A percentile compares a stretch with the other conserved stretches of the same genome.
Evolutionary conservation across 2,113 vertebrate species (phyloP).

Genomic region (Telmatochromis brachygnathus): DNA sequence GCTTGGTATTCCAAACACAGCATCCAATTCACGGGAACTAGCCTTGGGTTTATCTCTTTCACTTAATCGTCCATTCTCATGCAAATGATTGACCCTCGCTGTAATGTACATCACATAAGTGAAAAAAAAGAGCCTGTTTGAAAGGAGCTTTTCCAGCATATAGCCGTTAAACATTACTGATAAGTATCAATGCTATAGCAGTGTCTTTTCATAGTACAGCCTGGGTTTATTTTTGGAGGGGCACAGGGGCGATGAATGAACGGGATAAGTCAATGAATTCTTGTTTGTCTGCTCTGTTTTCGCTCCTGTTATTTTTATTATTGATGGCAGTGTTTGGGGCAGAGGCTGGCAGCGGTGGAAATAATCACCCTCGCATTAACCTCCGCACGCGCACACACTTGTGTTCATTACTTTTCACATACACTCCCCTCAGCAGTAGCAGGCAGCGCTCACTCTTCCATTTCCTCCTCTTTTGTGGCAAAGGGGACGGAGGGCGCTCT

Average conservation of each 20-base stretch:
- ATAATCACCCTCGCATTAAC: conserved; percentile 28
- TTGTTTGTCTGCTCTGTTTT: not conserved
- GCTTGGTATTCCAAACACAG: conserved; percentile 61
- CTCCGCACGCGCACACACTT: conserved; percentile 22
- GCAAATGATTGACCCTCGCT: conserved; percentile 59
- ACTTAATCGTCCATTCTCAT: conserved; percentile 63
- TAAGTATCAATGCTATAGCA: conserved; percentile 18
- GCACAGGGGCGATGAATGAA: not conserved
- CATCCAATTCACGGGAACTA: conserved; percentile 55
- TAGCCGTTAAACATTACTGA: conserved; percentile 47
- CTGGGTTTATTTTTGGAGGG: not conserved
- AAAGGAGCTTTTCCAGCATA: conserved; percentile 33
- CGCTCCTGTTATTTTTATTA: not conserved
- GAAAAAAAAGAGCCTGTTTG: conserved; percentile 37
- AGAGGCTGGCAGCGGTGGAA: not conserved
- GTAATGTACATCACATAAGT: conserved; percentile 64
- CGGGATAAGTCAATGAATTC: not conserved
- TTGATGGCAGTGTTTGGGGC: not conserved
- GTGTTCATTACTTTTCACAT: conserved; percentile 29
- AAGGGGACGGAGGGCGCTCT: conserved; percentile 32
- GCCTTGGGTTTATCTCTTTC: conserved; percentile 63
- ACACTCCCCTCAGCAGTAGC: conserved; percentile 3
- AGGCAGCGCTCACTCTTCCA: conserved; percentile 37
- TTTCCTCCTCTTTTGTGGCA: conserved; percentile 52
- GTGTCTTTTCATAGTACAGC: not conserved